phyloP scores from a whole-genome alignment of 2,888 invertebrate species.

The Uropetala carovei region DNA sequence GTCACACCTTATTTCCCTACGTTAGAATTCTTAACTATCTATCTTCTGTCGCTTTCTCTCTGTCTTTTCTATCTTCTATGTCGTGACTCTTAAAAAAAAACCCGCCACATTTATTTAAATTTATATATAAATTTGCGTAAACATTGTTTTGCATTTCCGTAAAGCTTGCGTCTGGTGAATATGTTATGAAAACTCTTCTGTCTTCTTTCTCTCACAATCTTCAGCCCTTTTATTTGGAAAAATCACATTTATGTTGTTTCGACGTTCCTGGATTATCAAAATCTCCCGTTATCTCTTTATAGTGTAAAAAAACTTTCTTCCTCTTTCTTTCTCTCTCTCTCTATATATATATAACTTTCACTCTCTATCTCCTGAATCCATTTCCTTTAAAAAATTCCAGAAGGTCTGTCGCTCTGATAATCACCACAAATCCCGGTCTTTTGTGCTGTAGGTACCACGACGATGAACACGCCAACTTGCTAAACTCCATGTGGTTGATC shows the following conservation, averaged over 20 bases:
- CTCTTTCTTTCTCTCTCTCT: constrained; percentile 7
- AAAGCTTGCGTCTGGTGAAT: neutral
- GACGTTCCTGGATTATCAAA: neutral
- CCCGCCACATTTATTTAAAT: constrained; percentile 49
- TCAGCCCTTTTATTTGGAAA: neutral
- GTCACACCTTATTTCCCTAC: constrained; percentile 37
- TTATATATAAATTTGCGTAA: neutral
- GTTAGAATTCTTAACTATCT: constrained; percentile 10
- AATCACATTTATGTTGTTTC: neutral
- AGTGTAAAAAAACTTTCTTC: neutral
- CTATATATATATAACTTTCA: neutral
- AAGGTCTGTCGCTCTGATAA: constrained; percentile 66
- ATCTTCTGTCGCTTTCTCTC: constrained; percentile 39
- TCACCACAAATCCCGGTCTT: constrained; percentile 67
- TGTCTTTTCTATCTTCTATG: neutral
- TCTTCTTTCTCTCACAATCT: constrained; percentile 15
- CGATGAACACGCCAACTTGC: constrained; percentile 77
- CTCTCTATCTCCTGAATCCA: constrained; percentile 61
- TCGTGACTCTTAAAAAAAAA: neutral
- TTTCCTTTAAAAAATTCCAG: constrained; percentile 28
- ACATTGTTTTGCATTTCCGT: neutral
- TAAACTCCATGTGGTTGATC: constrained; percentile 81
- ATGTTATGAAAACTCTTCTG: neutral
- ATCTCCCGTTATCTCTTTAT: neutral
- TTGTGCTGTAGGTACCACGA: constrained; percentile 76